Base-by-base conservation (phyloP, 2,113 vertebrate genomes). In the Columba janthina region DNA sequence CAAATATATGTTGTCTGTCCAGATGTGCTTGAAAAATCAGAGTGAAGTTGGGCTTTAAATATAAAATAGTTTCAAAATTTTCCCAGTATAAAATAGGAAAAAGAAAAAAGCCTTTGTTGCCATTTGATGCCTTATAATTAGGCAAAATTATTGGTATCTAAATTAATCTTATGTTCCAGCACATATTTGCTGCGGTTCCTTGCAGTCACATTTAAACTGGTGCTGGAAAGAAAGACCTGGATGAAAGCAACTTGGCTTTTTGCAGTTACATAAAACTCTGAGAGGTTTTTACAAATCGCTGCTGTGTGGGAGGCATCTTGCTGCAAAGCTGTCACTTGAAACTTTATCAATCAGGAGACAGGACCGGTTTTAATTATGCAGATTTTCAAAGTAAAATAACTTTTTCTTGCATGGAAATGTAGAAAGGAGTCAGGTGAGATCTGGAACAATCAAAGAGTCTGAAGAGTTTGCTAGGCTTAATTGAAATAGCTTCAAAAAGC, bases 251-350 rank as follows among this genome's bases (percentile, higher is more conserved):
- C 85, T 96, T 0, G 20, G 80, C 81, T 93, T 94, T 93, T 95
- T 96, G 88, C 92, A 89, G 90, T 96, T 97, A 96, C 92, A 93
- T 97, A 97, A 97, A 97, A 96, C 89, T 96, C 95, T 97, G 93
- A 95, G 88, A 93, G 85, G 48, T 80, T 93, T 85, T 94, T 89
- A 90, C 88, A 91, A 86, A 88, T 96, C 92, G 91, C 77, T 87
- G 46, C 70, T 96, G 91, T 86, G 74, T 92, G 95, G 90, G 89
- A 92, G 94, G 86, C 85, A 96, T 76, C 94, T 97, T 97, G 95
- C 96, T 97, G 96, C 94, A 96, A 97, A 97, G 95, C 96, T 96
- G 93, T 95, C 88, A 96, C 64, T 91, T 97, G 80, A 97, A 97
- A 97, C 96, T 90, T 95, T 94, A 96, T 97, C 85, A 97, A 85